Evolutionary conservation across 2,113 vertebrate genomes (phyloP), one percentile per base, ranked within the genome.

Genomic region (Acrocephalus kingi): DNA sequence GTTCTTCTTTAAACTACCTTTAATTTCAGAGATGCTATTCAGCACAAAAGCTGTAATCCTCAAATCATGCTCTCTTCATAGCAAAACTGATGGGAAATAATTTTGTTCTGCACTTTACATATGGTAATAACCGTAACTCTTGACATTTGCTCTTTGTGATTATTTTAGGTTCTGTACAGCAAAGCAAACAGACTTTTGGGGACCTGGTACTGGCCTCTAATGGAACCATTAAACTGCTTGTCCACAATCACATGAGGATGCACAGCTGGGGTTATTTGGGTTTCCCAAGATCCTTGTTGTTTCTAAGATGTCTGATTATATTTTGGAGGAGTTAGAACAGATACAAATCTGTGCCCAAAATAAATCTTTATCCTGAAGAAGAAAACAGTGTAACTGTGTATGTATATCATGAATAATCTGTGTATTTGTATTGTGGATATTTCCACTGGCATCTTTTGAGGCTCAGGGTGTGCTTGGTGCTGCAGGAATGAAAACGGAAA

Each of bases 71-170:
- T 89, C 49, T 81, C 68, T 93, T 94, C 78, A 22, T 67, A 73
- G 85, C 63, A 95, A 68, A 90, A 61, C 75, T 93, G 76, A 90
- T 81, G 92, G 76, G 76, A 93, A 89, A 95, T 96, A 37, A 88
- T 92, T 93, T 92, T 96, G 39, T 86, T 93, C 85, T 97, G 77
- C 71, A 74, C 95, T 97, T 97, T 94, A 91, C 75, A 49, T 91
- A 88, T 87, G 93, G 24, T 92, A 94, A 88, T 94, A 84, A 85
- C 46, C 62, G 77, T 51, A 90, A 87, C 54, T 80, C 68, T 93
- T 97, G 93, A 84, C 91, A 96, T 96, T 97, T 97, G 76, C 51
- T 95, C 51, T 94, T 56, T 55, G n/a, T 46, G 37, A 33, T 91
- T 88, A 37, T 84, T 96, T 88, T 79, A 49, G 71, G 46, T 89